These are phyloP conservation scores for Actinopyga echinites DNA, from an alignment of 53 echinoderm and acorn worm genomes.

Conservation along the genomic window DNA sequence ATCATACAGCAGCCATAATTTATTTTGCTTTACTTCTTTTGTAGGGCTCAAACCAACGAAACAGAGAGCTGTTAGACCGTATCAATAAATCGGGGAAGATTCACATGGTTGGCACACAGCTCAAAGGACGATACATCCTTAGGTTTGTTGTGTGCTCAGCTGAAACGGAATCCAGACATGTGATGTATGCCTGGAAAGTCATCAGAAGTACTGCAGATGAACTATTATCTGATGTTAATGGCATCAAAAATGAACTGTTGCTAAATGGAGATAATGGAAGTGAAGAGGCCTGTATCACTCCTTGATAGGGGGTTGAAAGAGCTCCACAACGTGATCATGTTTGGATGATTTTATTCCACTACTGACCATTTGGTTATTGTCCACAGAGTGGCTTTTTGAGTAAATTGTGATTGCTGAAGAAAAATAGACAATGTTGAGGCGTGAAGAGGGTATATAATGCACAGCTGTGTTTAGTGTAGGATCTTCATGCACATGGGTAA, in stretches of 20 bases:
- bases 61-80: constrained; percentile 65
- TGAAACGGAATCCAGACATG: constrained; percentile 68
- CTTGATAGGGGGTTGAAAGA: neutral
- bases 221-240: constrained; percentile 29
- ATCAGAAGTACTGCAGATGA: constrained; percentile 55
- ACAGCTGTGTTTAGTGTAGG: no score
- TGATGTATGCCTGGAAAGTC: constrained; percentile 75
- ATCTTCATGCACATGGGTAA: no score
- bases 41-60: constrained; percentile 71
- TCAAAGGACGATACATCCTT: constrained; percentile 72
- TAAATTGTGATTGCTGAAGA: no score
- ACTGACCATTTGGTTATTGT: no score
- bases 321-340: no score
- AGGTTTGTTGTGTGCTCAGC: constrained; percentile 79
- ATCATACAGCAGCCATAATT: neutral
- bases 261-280: constrained; percentile 21
- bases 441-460: no score
- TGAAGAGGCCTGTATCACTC: constrained; percentile 24
- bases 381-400: no score
- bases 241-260: neutral
- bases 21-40: neutral
- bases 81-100: constrained; percentile 80
- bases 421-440: no score
- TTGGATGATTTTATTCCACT: no score
- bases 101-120: constrained; percentile 77